phyloP scores from a whole-genome alignment of 1,140 invertebrate genomes.

The Sycophaga agraensis region DNA sequence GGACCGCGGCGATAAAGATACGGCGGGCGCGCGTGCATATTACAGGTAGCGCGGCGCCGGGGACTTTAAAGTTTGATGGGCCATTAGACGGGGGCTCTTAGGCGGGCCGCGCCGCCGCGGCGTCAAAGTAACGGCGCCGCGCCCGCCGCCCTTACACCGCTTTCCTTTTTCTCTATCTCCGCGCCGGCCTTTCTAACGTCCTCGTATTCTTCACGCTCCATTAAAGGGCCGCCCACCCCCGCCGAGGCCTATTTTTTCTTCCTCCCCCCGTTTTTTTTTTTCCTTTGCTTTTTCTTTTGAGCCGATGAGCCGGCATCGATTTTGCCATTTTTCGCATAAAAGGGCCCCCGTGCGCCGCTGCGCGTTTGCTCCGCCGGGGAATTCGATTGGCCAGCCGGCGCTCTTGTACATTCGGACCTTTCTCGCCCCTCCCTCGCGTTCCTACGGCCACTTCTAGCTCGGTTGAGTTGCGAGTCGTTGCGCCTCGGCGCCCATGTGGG shows the following conservation, averaged over 20 bases:
- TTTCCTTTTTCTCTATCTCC: constrained; percentile 1
- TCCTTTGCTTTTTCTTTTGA: too few species aligned
- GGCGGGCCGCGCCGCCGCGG: neutral
- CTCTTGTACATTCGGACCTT: too few species aligned
- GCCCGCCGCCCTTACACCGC: neutral
- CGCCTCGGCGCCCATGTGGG: too few species aligned
- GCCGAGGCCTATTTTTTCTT: neutral
- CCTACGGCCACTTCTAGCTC: too few species aligned
- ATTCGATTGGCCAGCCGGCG: too few species aligned
- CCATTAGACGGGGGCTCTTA: neutral
- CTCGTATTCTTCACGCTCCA: constrained; percentile 19
- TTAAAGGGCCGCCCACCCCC: neutral
- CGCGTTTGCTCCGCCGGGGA: too few species aligned
- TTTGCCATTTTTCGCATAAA: neutral
- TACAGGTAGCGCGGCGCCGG: neutral
- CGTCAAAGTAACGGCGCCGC: too few species aligned
- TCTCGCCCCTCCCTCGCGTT: too few species aligned
- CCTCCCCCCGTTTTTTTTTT: neutral
- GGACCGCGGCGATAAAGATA: constrained; percentile 9
- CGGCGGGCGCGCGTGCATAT: neutral
- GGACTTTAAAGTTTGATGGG: constrained; percentile 23
- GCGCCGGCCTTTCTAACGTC: neutral
- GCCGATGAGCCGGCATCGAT: neutral
- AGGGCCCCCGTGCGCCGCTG: too few species aligned
- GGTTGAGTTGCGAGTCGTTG: too few species aligned